phyloP scores from a whole-genome alignment of 64 coral and sea anemone genomes.

The Montipora cactus region DNA sequence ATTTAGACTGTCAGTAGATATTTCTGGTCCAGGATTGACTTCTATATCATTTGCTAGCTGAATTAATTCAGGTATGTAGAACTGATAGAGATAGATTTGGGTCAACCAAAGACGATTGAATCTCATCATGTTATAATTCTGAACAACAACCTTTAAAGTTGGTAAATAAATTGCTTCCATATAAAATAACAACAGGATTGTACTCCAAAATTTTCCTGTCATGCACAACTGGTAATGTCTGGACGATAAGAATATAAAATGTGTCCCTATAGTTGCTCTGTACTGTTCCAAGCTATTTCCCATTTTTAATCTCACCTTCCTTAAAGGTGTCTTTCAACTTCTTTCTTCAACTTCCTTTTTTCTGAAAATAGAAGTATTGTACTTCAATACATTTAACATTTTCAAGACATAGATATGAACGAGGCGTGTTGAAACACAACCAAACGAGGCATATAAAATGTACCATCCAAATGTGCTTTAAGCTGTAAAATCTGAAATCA shows the following conservation, averaged over 20 bases:
- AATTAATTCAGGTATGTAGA: too few species aligned
- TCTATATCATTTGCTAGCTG: too few species aligned
- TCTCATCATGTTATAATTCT: too few species aligned
- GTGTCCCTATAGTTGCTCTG: conserved; percentile 62
- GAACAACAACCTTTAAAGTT: too few species aligned
- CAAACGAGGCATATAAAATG: conserved; percentile 53
- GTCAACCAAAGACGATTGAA: too few species aligned
- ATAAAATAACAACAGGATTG: too few species aligned
- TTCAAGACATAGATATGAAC: conserved; percentile 50
- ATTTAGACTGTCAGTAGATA: too few species aligned
- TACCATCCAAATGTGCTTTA: conserved; percentile 36
- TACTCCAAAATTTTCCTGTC: too few species aligned
- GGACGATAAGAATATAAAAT: conserved; percentile 40
- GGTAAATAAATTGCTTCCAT: too few species aligned
- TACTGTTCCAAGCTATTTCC: conserved; percentile 66
- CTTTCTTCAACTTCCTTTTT: background rate
- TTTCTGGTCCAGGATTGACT: too few species aligned
- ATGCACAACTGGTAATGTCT: background rate
- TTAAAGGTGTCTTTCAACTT: conserved; percentile 23
- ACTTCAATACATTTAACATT: conserved; percentile 66
- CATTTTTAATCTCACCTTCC: conserved; percentile 47
- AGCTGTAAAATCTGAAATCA: conserved; percentile 48
- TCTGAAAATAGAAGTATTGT: conserved; percentile 57
- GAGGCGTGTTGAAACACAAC: conserved; percentile 9
- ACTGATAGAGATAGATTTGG: too few species aligned